Evolutionary conservation across 2,113 vertebrate genomes (phyloP), one percentile per base, ranked within the genome.

Genomic region (Thermophis baileyi): DNA sequence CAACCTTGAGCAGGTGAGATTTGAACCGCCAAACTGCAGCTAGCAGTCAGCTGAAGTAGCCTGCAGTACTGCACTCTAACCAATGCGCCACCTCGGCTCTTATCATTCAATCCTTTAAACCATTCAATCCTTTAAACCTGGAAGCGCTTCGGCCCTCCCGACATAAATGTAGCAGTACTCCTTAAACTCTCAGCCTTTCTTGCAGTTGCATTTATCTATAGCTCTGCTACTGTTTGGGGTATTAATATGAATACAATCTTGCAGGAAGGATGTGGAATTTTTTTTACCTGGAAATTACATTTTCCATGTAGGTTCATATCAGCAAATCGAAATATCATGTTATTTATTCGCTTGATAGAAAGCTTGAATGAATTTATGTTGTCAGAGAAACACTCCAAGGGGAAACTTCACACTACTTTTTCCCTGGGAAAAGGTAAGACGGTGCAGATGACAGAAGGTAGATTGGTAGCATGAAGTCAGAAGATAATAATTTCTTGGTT

Each of bases 201-300:
- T 40, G 16, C 6, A 40, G 6, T 74, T 74, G 5, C n/a, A 40
- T 74, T 74, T 74, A 74, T 74, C n/a, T 92, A 74, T 6, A 22
- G 24, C 50, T 85, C 27, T 85, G 54, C n/a, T 40, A 91, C 85
- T 90, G 81, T 1, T 87, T 44, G 8, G 51, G 12, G 22, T 85
- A 44, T 86, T 55, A 16, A 0, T 3, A 49, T 35, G 94, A 93
- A 92, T 54, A 20, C 5, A 49, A 91, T 89, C 50, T 87, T 94
- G 90, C 25, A 95, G 89, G 87, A 81, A 51, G 69, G 85, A 85
- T 88, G 35, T 85, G 69, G 40, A 89, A 46, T 93, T 93, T 94
- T 8, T 69, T 96, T 95, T 49, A 30, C 30, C 86, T 89, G 11
- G 0, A 60, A 55, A 25, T 85, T 9, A 44, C 94, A 69, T 93